Base-by-base conservation (phyloP, 2,888 invertebrate species). In the Drepanosiphum platanoidis region DNA sequence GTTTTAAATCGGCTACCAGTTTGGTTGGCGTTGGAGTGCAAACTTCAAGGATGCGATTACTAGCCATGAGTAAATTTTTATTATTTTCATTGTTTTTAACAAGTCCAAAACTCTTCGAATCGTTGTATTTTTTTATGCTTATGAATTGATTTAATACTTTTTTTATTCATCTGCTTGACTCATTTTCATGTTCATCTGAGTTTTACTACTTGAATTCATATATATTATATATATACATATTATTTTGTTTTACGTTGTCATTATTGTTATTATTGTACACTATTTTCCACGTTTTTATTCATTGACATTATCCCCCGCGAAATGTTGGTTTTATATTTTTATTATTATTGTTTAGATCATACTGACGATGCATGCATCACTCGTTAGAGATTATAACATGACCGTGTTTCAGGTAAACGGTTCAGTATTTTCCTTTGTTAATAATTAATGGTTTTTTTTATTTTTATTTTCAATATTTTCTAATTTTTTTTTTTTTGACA, bases 41-140 rank as follows among this genome's bases (percentile, higher is more conserved):
- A 94, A 96, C 95, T 97, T 97, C 96, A 95, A 94, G 94, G 95
- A 96, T 93, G 96, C 96, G 92, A 95, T 96, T 92, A 94, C 95
- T 93, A 93, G 93, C 92, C 93, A 94, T 92, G 94, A 95, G 94
- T 94, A 94, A 94, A 81, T 86, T 81, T 86, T 86, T 80, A 66
- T 86, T 86, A 74, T 74, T n/a, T 86, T 86, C 80, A 79, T 86
- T 80, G 80, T 68, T 86, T 80, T 81, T n/a, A n/a, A 74, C 71
- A 80, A 80, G 72, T 86, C 80, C 86, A 71, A 74, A 66, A 18
- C 68, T 86, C 68, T 86, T 80, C 83, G 34, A 84, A 81, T 71
- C 83, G 58, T 81, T 81, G 58, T 86, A 80, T 66, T 86, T 66
- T 86, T 86, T 86, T 71, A 75, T 81, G 86, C 86, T 81, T 84